Evolutionary conservation across 2,888 invertebrate genomes (phyloP), one percentile per base, ranked within the genome.

Genomic region (Smittia aterrima): DNA sequence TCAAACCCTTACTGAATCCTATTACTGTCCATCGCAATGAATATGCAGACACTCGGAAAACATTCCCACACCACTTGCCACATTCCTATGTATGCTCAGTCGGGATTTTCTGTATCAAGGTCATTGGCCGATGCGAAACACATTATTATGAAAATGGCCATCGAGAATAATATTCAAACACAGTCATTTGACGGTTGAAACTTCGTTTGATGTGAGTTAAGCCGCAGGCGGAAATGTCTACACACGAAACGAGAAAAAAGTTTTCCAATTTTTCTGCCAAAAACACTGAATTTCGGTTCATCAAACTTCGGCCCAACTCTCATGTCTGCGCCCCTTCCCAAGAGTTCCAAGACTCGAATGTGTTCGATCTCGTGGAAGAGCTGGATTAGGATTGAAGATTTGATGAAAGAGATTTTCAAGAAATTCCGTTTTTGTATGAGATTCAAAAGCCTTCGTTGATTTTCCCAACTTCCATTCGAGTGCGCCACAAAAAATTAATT

Each of bases 21-120:
- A 9, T 32, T 32, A 32, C 32, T 32, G 32, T 3, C 32, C 32
- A 32, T 32, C 32, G 4, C 3, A 32, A 32, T 9, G 32, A 32
- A 9, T n/a, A n/a, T 13, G 64, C 25, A 64, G 64, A 64, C 64
- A 64, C 7, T 64, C 27, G 22, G 20, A 4, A 64, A 18, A 64
- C 27, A n/a, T 16, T 64, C 64, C 25, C 25, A 25, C 22, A 11
- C 64, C 24, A 22, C 27, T 22, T 1, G 9, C n/a, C 27, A 27
- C 24, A 27, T 64, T 24, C 64, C 64, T 18, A 4, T 22, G 1
- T 64, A 16, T 18, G n/a, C 6, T 58, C 24, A 16, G 27, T 25
- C 64, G 64, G n/a, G 58, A 20, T 58, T 20, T 64, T 64, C 24
- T 1, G 27, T 25, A 64, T 64, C 64, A 64, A 64, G 64, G 64